Evolutionary conservation across 37 sponge, comb jelly and placozoan species (phyloP), one percentile per base, ranked within the genome.

Genomic region (Cladorhizidae sp.): DNA sequence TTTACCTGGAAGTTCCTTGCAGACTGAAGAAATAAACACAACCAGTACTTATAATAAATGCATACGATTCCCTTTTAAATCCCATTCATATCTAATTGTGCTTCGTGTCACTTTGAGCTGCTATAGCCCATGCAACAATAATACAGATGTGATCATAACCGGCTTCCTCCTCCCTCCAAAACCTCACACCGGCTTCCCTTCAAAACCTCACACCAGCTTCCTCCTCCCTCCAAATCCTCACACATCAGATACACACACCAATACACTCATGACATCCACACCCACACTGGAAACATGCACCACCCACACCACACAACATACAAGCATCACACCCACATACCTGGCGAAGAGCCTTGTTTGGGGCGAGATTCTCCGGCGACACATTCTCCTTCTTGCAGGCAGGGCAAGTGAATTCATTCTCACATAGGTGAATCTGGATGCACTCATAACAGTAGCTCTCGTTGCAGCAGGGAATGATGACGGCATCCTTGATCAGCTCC

Each of bases 401-500:
- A 25, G 88, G 91, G 67, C 96, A 95, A 2, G 65, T 76, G 83
- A 93, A 92, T n/a, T 93, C 89, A 57, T 95, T 84, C 70, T 95
- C 88, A 20, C 56, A 75, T 21, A 95, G 69, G 70, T 95, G 74
- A 29, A 86, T 74, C 52, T 93, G 70, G 63, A 95, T 94, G 76
- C 98, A 98, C 26, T 90, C 96, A 81, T 98, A 95, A 77, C 98
- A 98, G 82, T 87, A 98, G 87, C 93, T 90, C 76, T 91, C 89
- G 2, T 82, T 73, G 76, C 98, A 98, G 80, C 98, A 98, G n/a
- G 88, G 84, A 23, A 89, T 94, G 35, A 95, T 83, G 73, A 92
- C 91, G 8, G 98, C 98, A 74, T 98, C 96, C 65, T 76, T 88
- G 69, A 94, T 78, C 39, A 95, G 82, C 57, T 88, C 85, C 56